Percentiles rank a stretch among this genome's conserved stretches.
phyloP scores from a whole-genome alignment of 1,140 invertebrate genomes.

The Drosophila guanche region DNA sequence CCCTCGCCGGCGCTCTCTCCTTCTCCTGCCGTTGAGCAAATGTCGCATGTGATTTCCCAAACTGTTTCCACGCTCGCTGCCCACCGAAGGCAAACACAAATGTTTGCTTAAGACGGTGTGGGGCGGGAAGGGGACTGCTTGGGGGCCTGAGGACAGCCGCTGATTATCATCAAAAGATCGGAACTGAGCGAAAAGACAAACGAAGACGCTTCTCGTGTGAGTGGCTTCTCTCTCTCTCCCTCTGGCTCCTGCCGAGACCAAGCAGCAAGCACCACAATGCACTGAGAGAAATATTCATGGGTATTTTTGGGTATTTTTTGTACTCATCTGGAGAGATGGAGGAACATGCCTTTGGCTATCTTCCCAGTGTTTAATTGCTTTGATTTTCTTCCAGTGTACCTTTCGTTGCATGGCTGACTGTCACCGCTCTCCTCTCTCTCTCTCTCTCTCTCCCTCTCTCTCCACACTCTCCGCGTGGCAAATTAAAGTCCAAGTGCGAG shows the following conservation, averaged over 20 bases:
- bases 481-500: conserved; percentile 81
- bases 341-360: too few species aligned
- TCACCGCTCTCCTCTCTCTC: conserved; percentile 11
- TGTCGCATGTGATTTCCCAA: conserved; percentile 77
- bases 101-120: conserved; percentile 26
- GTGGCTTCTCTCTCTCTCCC: conserved; percentile 20
- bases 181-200: conserved; percentile 73
- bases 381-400: conserved; percentile 5
- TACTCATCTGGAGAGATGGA: too few species aligned
- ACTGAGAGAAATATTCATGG: too few species aligned
- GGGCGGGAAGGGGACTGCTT: background rate
- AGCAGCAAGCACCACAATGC: background rate
- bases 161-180: conserved; percentile 81
- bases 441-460: conserved; percentile 7
- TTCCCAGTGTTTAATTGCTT: background rate
- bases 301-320: too few species aligned
- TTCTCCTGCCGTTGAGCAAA: conserved; percentile 56
- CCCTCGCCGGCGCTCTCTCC: too few species aligned
- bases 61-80: conserved; percentile 80
- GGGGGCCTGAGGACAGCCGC: conserved; percentile 51
- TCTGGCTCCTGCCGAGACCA: too few species aligned
- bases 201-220: conserved; percentile 70
- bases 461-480: conserved; percentile 55
- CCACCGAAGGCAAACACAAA: conserved; percentile 53
- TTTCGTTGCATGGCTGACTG: conserved; percentile 36